phyloP scores from a whole-genome alignment of 1,140 invertebrate genomes.

The Spodoptera frugiperda region DNA sequence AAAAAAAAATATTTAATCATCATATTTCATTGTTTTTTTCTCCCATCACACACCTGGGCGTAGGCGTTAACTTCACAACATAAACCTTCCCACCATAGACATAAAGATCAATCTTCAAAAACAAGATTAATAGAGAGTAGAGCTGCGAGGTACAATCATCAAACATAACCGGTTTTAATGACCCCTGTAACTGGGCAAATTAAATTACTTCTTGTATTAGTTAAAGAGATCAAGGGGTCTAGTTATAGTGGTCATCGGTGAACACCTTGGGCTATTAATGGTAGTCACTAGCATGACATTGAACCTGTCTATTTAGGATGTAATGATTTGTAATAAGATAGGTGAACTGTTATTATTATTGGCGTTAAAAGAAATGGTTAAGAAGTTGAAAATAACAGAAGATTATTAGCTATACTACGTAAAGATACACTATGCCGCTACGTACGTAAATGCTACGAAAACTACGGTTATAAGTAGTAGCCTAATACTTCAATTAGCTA shows the following conservation, averaged over 20 bases:
- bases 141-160: constrained; percentile 40
- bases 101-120: constrained; percentile 18
- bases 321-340: constrained; percentile 47
- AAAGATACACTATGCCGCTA: too few species aligned
- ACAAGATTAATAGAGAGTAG: not conserved
- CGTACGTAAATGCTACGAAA: too few species aligned
- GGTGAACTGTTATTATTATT: constrained; percentile 28
- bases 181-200: constrained; percentile 26
- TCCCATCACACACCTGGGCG: constrained; percentile 38
- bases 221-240: constrained; percentile 24
- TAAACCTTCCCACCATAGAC: not conserved
- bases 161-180: constrained; percentile 35
- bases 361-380: not conserved
- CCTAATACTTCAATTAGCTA: too few species aligned
- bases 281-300: constrained; percentile 42
- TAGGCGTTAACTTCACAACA: not conserved
- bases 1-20: constrained; percentile 42
- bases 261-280: constrained; percentile 40
- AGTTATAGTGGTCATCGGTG: not conserved
- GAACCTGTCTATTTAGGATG: constrained; percentile 45
- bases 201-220: constrained; percentile 13
- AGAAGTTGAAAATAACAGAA: constrained; percentile 1
- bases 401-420: too few species aligned
- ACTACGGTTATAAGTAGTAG: too few species aligned
- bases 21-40: constrained; percentile 45